Conservation (phyloP, 2,797 vertebrate genomes). For the Otolemur crassicaudatus region DNA sequence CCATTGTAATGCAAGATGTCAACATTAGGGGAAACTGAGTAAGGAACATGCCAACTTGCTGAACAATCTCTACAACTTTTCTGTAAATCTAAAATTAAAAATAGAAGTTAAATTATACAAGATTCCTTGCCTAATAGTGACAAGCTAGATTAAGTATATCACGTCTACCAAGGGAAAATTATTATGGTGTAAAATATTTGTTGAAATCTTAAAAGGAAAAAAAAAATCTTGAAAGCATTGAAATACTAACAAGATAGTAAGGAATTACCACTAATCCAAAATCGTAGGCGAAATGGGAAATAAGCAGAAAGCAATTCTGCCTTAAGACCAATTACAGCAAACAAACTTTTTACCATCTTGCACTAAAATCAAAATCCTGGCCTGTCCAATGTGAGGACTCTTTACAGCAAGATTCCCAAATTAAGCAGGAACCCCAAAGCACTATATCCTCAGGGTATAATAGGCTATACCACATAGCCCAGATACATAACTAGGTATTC, state of each 20-base stretch:
- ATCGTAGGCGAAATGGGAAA: conserved; percentile 4
- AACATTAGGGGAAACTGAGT: not conserved
- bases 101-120: not conserved
- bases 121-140: not conserved
- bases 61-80: not conserved
- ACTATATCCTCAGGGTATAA: not conserved
- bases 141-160: not conserved
- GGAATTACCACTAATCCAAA: not conserved
- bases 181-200: not conserved
- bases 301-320: not conserved
- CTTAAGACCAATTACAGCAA: not conserved
- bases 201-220: not conserved
- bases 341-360: not conserved
- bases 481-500: not conserved
- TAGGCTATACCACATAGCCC: not conserved
- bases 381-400: not conserved
- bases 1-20: not conserved
- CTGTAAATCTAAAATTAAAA: not conserved
- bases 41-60: not conserved
- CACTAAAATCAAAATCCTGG: not conserved
- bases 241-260: not conserved
- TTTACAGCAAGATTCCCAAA: not conserved
- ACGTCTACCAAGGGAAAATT: conserved; percentile 11
- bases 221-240: not conserved
- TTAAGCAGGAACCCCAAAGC: conserved; percentile 5